phyloP scores from a whole-genome alignment of 2,888 invertebrate species.

The Cantharis flavilabris region DNA sequence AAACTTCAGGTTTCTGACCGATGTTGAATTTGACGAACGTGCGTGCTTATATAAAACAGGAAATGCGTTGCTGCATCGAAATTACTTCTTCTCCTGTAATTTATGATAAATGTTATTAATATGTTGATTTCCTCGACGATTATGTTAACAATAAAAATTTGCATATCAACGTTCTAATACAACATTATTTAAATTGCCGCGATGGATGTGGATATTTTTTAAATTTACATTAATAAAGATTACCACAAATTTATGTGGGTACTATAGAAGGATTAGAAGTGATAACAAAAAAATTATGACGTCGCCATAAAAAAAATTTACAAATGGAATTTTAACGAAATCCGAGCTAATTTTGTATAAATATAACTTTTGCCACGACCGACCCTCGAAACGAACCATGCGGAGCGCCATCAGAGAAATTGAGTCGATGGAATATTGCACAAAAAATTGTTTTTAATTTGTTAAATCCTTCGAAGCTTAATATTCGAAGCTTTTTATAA shows the following conservation, averaged over 20 bases:
- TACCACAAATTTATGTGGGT: neutral
- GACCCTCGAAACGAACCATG: neutral
- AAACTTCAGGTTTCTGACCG: constrained; percentile 5
- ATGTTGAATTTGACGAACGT: constrained; percentile 5
- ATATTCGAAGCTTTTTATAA: neutral
- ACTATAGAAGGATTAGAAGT: neutral
- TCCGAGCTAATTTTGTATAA: neutral
- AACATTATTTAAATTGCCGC: neutral
- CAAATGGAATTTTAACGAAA: neutral
- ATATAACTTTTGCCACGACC: neutral
- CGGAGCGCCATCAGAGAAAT: neutral
- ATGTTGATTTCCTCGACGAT: neutral
- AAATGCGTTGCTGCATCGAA: neutral
- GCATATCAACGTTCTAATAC: neutral
- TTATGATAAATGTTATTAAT: neutral
- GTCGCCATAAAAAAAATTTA: neutral
- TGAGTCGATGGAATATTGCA: neutral
- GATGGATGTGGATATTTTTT: neutral
- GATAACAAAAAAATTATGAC: neutral
- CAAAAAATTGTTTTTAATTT: neutral
- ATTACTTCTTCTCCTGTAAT: neutral
- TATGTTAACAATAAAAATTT: neutral
- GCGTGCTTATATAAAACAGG: constrained; percentile 3
- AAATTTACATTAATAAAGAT: neutral
- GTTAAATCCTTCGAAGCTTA: neutral